A percentile compares a stretch with the other conserved stretches of the same genome.
Conservation (phyloP, 2,113 vertebrate species). For the Numenius arquata region DNA sequence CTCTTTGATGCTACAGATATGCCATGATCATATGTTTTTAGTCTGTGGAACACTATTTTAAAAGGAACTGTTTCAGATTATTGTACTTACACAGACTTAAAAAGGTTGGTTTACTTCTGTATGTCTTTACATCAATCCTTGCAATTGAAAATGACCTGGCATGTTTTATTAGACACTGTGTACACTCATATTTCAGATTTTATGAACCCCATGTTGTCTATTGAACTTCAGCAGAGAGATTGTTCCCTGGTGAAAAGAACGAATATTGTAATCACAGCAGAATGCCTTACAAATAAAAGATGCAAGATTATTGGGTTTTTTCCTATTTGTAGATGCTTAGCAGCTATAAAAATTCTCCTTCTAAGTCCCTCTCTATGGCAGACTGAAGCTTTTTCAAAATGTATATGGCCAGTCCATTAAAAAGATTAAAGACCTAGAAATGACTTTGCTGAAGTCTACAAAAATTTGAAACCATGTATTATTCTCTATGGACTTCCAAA, state of each 20-base stretch:
- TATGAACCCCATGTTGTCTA: neutral
- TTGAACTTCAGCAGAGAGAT: neutral
- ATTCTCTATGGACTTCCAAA: neutral
- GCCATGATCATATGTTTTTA: fast-evolving
- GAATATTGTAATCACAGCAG: neutral
- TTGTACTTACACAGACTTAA: neutral
- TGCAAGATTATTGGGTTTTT: neutral
- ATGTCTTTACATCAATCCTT: neutral
- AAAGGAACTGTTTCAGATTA: neutral
- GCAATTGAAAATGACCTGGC: neutral
- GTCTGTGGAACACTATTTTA: neutral
- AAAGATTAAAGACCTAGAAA: neutral
- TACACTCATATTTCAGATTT: neutral
- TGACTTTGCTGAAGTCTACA: neutral
- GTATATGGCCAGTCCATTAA: neutral
- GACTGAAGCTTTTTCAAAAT: neutral
- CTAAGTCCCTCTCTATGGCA: neutral
- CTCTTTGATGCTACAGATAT: fast-evolving
- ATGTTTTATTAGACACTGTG: neutral
- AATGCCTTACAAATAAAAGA: neutral
- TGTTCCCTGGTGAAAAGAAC: neutral
- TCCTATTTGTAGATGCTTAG: neutral
- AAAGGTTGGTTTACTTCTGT: neutral
- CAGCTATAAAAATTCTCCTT: neutral
- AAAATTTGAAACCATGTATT: neutral